These are phyloP conservation scores for Brachypodius melanocephalos DNA, from an alignment of 2,113 vertebrate species.

Conservation along the genomic window DNA sequence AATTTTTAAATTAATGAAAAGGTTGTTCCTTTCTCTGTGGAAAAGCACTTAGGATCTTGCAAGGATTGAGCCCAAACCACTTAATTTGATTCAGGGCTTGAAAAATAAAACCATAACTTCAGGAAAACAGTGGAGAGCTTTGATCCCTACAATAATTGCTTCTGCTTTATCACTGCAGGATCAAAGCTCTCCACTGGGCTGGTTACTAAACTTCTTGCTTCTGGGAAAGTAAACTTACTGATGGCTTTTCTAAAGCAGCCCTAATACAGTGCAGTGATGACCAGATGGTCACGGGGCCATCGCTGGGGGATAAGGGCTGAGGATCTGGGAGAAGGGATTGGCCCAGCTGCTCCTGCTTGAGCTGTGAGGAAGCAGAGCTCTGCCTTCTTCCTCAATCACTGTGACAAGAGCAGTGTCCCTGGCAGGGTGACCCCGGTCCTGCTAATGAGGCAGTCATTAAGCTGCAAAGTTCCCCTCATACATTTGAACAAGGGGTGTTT, in stretches of 20 bases:
- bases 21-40: background rate
- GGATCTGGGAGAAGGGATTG: background rate
- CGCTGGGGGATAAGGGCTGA: background rate
- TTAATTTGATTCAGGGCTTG: background rate
- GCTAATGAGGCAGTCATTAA: slow-evolving; percentile 19
- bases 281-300: background rate
- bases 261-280: background rate
- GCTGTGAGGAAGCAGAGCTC: background rate
- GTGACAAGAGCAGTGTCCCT: background rate
- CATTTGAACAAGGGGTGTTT: background rate
- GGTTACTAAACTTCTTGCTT: background rate
- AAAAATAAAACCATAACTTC: background rate
- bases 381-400: background rate
- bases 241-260: background rate
- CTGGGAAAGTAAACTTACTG: background rate
- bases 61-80: background rate
- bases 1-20: background rate
- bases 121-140: background rate
- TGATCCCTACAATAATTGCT: background rate
- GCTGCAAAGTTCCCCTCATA: background rate
- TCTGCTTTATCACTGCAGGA: too few relatives aligned
- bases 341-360: background rate
- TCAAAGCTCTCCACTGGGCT: too few relatives aligned
- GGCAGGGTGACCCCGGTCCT: background rate
- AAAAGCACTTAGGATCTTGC: background rate